These are phyloP conservation scores for Tinamus guttatus DNA, from an alignment of 2,113 vertebrate genomes.

Conservation along the genomic window DNA sequence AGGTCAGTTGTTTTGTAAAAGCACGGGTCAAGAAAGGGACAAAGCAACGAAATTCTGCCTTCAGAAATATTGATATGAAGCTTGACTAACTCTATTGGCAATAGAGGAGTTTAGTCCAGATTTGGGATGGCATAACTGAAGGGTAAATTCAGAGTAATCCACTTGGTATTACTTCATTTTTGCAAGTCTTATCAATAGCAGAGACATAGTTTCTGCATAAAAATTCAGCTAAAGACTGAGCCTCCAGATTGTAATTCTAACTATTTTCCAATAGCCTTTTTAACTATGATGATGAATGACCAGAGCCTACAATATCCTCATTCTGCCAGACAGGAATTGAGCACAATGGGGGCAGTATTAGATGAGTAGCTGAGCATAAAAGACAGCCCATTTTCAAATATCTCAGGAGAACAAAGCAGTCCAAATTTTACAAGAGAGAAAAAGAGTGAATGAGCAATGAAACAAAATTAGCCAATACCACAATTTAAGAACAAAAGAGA, in stretches of 20 bases:
- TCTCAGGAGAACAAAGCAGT: neutral
- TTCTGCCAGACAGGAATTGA: neutral
- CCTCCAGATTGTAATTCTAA: neutral
- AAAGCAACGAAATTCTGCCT: neutral
- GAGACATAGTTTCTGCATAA: neutral
- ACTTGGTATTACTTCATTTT: neutral
- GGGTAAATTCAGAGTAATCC: neutral
- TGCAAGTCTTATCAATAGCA: neutral
- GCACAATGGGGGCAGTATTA: neutral
- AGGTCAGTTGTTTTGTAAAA: slow-evolving; percentile 10
- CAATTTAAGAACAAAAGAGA: neutral
- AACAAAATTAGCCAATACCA: neutral
- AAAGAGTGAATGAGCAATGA: neutral
- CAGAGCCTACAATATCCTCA: neutral
- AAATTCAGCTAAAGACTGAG: neutral
- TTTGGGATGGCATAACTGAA: neutral
- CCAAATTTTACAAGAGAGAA: neutral
- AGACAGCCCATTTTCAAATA: neutral
- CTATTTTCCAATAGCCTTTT: slow-evolving; percentile 2
- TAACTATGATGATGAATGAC: neutral
- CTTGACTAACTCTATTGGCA: neutral
- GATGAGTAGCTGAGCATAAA: neutral
- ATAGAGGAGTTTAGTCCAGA: neutral
- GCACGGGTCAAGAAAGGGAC: neutral
- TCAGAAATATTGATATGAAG: neutral